phyloP scores from a whole-genome alignment of 2,113 vertebrate species.

The Strix uralensis region DNA sequence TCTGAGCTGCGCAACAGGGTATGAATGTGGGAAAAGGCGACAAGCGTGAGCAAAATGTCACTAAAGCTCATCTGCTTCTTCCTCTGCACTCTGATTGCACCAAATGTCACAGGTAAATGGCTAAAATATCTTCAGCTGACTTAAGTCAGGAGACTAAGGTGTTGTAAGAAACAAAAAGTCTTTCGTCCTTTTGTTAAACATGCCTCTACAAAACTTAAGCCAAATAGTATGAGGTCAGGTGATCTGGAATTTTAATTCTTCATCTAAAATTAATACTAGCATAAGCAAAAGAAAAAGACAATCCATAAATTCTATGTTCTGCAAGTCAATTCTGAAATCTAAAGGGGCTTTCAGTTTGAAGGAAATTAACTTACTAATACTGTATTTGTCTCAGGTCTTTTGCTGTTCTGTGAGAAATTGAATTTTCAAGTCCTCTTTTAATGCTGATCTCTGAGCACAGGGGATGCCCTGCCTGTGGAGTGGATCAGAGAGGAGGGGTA shows the following conservation, averaged over 20 bases:
- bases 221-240: neutral
- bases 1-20: neutral
- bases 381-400: neutral
- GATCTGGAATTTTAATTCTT: neutral
- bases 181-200: neutral
- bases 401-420: neutral
- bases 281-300: neutral
- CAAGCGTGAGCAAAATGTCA: neutral
- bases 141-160: neutral
- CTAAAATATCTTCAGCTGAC: neutral
- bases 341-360: neutral
- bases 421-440: neutral
- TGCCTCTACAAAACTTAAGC: neutral
- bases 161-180: neutral
- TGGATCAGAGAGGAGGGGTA: neutral
- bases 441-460: neutral
- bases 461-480: neutral
- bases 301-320: neutral
- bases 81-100: neutral
- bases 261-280: neutral
- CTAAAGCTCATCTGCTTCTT: neutral
- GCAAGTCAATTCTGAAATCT: neutral
- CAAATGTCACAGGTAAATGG: conserved; percentile 31
- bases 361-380: neutral
- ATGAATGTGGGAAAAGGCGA: neutral